A percentile compares a stretch with the other conserved stretches of the same genome.
Conservation (phyloP, 2,113 vertebrate genomes). For the Sinocyclocheilus anshuiensis region DNA sequence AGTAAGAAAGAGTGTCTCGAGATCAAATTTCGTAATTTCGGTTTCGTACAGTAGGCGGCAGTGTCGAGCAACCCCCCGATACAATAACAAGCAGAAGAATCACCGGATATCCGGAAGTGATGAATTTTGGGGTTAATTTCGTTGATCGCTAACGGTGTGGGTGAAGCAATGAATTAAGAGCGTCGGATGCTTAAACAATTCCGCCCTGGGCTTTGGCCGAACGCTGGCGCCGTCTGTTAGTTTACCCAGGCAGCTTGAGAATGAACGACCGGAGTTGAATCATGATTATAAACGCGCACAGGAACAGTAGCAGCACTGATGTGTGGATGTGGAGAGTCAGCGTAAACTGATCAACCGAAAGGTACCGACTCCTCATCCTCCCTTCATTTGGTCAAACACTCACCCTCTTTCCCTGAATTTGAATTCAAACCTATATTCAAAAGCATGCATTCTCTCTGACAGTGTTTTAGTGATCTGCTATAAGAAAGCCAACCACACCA, state of each 20-base stretch:
- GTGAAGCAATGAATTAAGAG: slow-evolving; percentile 50
- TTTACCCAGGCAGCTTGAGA: not conserved
- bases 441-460: not conserved
- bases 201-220: not conserved
- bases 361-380: slow-evolving; percentile 23
- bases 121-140: slow-evolving; percentile 65
- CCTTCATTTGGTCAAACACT: not conserved
- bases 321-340: slow-evolving; percentile 55
- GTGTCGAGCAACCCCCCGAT: not conserved
- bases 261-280: slow-evolving; percentile 46
- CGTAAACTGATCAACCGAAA: slow-evolving; percentile 40
- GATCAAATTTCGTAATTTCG: not conserved
- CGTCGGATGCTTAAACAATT: not conserved
- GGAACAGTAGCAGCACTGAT: slow-evolving; percentile 51
- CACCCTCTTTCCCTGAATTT: not conserved
- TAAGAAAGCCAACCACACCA: not conserved
- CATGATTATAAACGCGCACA: slow-evolving; percentile 56
- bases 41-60: not conserved
- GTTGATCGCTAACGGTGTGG: slow-evolving; percentile 50
- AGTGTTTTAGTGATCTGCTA: not conserved
- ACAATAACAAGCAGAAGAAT: slow-evolving; percentile 20
- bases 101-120: slow-evolving; percentile 51
- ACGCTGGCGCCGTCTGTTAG: not conserved
- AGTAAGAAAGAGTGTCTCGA: not conserved
- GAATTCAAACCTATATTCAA: not conserved